These are phyloP conservation scores for Epizoanthus rinbou DNA, from an alignment of 92 coral and sea anemone species.

Conservation along the genomic window DNA sequence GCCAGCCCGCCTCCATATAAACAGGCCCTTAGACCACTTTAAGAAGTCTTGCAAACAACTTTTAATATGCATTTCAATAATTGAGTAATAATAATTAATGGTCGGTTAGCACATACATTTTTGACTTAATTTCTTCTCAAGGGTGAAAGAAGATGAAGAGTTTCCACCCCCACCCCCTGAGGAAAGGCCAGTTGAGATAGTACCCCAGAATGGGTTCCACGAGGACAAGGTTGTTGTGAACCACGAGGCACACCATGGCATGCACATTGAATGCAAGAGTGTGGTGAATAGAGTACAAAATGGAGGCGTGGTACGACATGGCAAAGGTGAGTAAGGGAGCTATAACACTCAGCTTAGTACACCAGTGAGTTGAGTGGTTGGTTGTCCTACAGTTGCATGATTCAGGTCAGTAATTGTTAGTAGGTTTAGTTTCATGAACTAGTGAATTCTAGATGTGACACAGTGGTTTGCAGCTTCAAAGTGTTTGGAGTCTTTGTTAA, in stretches of 20 bases:
- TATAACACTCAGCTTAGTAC: too few species aligned
- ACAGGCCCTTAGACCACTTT: neutral
- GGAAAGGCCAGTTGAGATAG: constrained; percentile 17
- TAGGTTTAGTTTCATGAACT: too few species aligned
- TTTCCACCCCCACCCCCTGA: constrained; percentile 42
- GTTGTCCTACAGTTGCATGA: too few species aligned
- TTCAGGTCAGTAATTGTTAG: too few species aligned
- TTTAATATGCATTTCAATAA: neutral
- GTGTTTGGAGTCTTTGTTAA: too few species aligned
- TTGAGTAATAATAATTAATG: neutral
- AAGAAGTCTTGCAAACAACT: too few species aligned
- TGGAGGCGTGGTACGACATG: constrained; percentile 73
- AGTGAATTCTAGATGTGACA: too few species aligned
- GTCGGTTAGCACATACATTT: neutral
- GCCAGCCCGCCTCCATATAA: too few species aligned
- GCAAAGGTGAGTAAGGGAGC: constrained; percentile 65
- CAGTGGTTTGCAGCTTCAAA: too few species aligned
- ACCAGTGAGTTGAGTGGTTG: too few species aligned
- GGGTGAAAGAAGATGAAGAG: constrained; percentile 45
- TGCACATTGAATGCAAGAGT: constrained; percentile 61
- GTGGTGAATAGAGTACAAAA: constrained; percentile 73
- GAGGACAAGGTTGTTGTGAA: constrained; percentile 38
- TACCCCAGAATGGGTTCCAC: constrained; percentile 74
- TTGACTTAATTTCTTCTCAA: neutral
- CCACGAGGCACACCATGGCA: constrained; percentile 13